These are phyloP conservation scores for Ectobius pallidus DNA, from an alignment of 2,888 invertebrate species.

Conservation along the genomic window DNA sequence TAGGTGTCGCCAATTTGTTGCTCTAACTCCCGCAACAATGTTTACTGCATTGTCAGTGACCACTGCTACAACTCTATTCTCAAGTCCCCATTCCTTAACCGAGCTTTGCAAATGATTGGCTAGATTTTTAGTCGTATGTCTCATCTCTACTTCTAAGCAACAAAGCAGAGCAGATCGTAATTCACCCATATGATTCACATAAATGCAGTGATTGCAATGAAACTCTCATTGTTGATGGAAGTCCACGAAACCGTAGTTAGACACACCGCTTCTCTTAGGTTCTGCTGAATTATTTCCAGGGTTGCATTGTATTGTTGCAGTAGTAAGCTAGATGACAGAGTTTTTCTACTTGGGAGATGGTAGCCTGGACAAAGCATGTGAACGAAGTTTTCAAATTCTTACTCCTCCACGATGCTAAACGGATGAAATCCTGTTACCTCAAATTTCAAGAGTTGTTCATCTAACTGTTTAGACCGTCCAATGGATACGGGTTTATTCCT, in stretches of 20 bases:
- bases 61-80: slow-evolving; percentile 6
- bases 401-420: neutral
- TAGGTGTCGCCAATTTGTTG: slow-evolving; percentile 44
- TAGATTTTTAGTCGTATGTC: slow-evolving; percentile 45
- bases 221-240: slow-evolving; percentile 48
- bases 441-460: neutral
- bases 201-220: slow-evolving; percentile 48
- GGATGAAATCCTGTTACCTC: neutral
- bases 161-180: slow-evolving; percentile 44
- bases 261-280: slow-evolving; percentile 42
- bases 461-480: neutral
- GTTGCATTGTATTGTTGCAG: neutral
- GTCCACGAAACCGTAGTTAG: slow-evolving; percentile 50
- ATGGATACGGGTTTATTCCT: neutral
- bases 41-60: slow-evolving; percentile 45
- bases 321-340: neutral
- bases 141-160: slow-evolving; percentile 42
- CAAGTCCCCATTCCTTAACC: neutral
- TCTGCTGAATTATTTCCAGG: slow-evolving; percentile 20
- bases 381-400: neutral
- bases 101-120: slow-evolving; percentile 42
- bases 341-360: neutral
- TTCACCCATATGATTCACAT: slow-evolving; percentile 42
- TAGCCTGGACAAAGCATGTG: neutral
- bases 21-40: slow-evolving; percentile 7